Evolutionary conservation across 2,888 invertebrate genomes (phyloP), one percentile per base, ranked within the genome.

Genomic region (Agapostemon virescens): DNA sequence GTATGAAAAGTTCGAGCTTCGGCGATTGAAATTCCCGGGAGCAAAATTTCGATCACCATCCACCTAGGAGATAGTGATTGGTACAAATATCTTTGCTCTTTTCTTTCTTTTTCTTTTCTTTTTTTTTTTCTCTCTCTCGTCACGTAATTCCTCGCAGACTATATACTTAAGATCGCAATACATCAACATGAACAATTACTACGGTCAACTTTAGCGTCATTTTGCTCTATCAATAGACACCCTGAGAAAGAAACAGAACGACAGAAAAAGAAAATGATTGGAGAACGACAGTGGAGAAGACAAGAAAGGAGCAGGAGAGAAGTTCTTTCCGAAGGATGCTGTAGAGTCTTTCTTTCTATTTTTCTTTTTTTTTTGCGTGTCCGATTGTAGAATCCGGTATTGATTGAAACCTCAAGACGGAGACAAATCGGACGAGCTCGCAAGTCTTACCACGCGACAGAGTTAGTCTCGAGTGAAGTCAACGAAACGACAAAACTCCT

Each of bases 201-300:
- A 58, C 55, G n/a, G 36, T 30, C 38, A 26, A 45, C 20, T 23
- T 66, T 66, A n/a, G 67, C 67, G 49, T 73, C 42, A 38, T 69
- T 40, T 75, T 69, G 55, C 68, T 55, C 26, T 83, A 75, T 87
- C 87, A 86, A 85, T 87, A 87, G 87, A 85, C 87, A 87, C 87
- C 87, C 87, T 87, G 84, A 77, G 77, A 69, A 81, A 83, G 58
- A 74, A 74, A 78, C 61, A 80, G 77, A 87, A 80, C 69, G 64
- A 84, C 36, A 84, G 70, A 84, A 79, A 70, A 83, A 33, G 69
- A 79, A 63, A 67, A 69, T 68, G 64, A 55, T 23, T 55, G 17
- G 17, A 74, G 66, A 85, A 69, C 23, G 77, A 79, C 23, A 70
- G 72, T 69, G 45, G 74, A 69, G 77, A 26, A 76, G 58, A 79